phyloP scores from a whole-genome alignment of 2,113 vertebrate species.

The Vulpes lagopus region DNA sequence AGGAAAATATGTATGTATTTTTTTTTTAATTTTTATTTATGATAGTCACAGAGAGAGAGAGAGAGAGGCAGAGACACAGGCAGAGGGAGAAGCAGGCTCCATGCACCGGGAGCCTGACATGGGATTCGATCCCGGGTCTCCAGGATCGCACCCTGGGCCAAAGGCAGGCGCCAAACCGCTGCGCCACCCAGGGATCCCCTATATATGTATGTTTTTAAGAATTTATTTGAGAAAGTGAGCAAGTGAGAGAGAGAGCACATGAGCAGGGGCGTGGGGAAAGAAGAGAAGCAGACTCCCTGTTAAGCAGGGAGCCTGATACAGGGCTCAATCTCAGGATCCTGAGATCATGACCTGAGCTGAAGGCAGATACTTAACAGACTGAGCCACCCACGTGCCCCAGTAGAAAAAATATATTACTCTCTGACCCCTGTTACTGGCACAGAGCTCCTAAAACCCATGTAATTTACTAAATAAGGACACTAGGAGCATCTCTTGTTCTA shows the following conservation, averaged over 20 bases:
- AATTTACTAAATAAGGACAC: not conserved
- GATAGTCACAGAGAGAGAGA: too few species aligned
- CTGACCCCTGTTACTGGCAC: not conserved
- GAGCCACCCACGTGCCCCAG: not conserved
- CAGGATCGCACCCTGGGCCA: too few species aligned
- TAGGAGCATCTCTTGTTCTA: not conserved
- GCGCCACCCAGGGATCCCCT: too few species aligned
- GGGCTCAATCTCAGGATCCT: not conserved
- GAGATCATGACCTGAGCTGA: not conserved
- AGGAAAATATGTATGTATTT: not conserved
- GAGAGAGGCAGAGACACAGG: too few species aligned
- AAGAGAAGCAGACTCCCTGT: not conserved
- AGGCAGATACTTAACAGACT: not conserved
- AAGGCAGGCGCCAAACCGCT: too few species aligned
- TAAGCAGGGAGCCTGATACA: not conserved
- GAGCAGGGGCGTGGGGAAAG: not conserved
- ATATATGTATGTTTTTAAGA: not conserved
- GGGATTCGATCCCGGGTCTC: too few species aligned
- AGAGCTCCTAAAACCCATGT: not conserved
- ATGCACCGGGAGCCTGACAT: too few species aligned
- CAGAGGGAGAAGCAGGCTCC: too few species aligned
- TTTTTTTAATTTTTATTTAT: too few species aligned
- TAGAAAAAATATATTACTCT: not conserved
- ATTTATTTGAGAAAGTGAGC: not conserved
- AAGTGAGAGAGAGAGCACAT: not conserved